phyloP scores from a whole-genome alignment of 2,797 vertebrate species.

The Gobionotothen gibberifrons region DNA sequence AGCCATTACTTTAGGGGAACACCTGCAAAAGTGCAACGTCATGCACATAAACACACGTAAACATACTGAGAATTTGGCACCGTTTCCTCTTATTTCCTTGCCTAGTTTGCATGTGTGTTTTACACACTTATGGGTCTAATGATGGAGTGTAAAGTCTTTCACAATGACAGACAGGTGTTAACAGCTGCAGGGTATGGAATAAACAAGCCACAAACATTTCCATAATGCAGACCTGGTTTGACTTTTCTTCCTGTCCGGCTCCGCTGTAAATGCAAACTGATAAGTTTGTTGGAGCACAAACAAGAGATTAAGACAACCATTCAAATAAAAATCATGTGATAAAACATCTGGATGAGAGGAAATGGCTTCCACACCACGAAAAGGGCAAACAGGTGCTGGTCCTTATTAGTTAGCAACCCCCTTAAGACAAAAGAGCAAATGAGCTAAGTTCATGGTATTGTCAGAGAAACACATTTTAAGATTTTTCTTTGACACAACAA shows the following conservation, averaged over 20 bases:
- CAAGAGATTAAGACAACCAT: constrained; percentile 25
- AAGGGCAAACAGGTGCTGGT: constrained; percentile 45
- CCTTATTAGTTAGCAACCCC: constrained; percentile 29
- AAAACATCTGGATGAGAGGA: constrained; percentile 41
- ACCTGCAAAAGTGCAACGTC: constrained; percentile 58
- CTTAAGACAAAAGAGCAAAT: not conserved
- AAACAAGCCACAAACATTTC: constrained; percentile 74
- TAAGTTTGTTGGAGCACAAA: constrained; percentile 33
- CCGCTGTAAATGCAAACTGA: constrained; percentile 44
- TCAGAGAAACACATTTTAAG: constrained; percentile 23
- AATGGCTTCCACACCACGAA: constrained; percentile 40
- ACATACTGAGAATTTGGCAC: constrained; percentile 38
- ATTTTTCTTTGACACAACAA: constrained; percentile 18
- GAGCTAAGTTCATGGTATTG: constrained; percentile 7
- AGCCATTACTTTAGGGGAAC: constrained; percentile 45
- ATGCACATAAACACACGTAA: constrained; percentile 44
- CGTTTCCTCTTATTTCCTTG: constrained; percentile 8
- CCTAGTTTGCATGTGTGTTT: constrained; percentile 46
- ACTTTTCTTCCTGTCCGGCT: constrained; percentile 37
- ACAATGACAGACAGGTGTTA: constrained; percentile 78
- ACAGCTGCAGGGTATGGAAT: constrained; percentile 56
- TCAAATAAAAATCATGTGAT: constrained; percentile 43
- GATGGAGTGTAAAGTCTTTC: constrained; percentile 66
- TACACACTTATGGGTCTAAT: constrained; percentile 56
- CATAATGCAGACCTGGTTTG: constrained; percentile 51